A percentile compares a stretch with the other conserved stretches of the same genome.
Evolutionary conservation across 2,888 invertebrate species (phyloP).

Genomic region (Polia nebulosa): DNA sequence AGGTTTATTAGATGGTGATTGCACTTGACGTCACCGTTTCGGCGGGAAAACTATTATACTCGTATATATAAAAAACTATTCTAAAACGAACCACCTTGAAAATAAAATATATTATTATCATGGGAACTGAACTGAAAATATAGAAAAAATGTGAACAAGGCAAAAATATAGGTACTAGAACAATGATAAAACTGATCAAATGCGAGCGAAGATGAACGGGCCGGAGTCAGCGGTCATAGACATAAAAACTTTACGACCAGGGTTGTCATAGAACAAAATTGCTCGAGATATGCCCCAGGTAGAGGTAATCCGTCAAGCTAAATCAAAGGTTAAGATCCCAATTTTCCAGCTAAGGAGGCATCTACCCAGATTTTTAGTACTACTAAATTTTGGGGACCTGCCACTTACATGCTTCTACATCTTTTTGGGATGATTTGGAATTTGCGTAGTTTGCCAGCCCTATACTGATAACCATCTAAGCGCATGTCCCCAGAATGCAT

Average conservation of each 20-base stretch:
- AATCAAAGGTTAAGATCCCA: slow-evolving; percentile 41
- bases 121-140: not conserved
- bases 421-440: slow-evolving; percentile 29
- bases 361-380: slow-evolving; percentile 42
- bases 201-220: slow-evolving; percentile 44
- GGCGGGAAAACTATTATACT: too few relatives aligned
- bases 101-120: not conserved
- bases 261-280: slow-evolving; percentile 60
- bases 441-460: slow-evolving; percentile 49
- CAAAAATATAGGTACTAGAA: slow-evolving; percentile 49
- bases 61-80: not conserved
- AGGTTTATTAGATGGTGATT: not conserved
- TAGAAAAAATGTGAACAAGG: slow-evolving; percentile 27
- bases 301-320: slow-evolving; percentile 35
- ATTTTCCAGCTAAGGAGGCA: slow-evolving; percentile 34
- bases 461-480: slow-evolving; percentile 79
- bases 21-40: not conserved
- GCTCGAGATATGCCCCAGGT: slow-evolving; percentile 42
- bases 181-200: slow-evolving; percentile 54
- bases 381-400: slow-evolving; percentile 25
- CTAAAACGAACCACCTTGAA: not conserved
- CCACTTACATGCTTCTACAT: not conserved
- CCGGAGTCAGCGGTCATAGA: slow-evolving; percentile 58
- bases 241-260: slow-evolving; percentile 66
- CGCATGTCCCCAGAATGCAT: slow-evolving; percentile 79